These are phyloP conservation scores for Drosophila demipolita DNA, from an alignment of 2,888 invertebrate species.

Conservation along the genomic window DNA sequence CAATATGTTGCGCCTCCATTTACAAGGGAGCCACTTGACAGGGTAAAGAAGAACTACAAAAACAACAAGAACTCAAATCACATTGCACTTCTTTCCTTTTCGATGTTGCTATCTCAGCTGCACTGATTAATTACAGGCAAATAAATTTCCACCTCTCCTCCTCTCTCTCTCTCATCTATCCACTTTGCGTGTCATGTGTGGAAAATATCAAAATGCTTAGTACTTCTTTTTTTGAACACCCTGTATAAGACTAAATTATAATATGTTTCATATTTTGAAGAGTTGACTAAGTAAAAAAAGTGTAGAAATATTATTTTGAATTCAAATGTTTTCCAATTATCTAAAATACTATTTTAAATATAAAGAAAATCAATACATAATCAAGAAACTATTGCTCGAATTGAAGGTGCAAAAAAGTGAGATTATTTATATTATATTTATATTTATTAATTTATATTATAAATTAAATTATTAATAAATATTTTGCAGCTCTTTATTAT, in stretches of 20 bases:
- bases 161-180: conserved; percentile 2
- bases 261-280: neutral
- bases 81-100: conserved; percentile 5
- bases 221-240: conserved; percentile 22
- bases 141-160: conserved; percentile 58
- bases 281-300: neutral
- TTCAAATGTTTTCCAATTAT: neutral
- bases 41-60: conserved; percentile 11
- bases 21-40: conserved; percentile 42
- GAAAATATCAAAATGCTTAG: conserved; percentile 69
- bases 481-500: no score
- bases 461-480: no score
- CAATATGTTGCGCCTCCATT: conserved; percentile 23
- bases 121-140: conserved; percentile 72
- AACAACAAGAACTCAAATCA: conserved; percentile 34
- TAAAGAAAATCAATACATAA: neutral
- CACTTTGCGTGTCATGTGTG: conserved; percentile 52
- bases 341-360: neutral
- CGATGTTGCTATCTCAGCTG: conserved; percentile 16
- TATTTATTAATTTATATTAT: no score
- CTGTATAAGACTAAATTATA: conserved; percentile 1
- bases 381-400: neutral
- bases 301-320: neutral
- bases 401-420: neutral
- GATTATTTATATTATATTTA: no score